phyloP scores from a whole-genome alignment of 2,888 invertebrate species.

The Acanthosoma haemorrhoidale region DNA sequence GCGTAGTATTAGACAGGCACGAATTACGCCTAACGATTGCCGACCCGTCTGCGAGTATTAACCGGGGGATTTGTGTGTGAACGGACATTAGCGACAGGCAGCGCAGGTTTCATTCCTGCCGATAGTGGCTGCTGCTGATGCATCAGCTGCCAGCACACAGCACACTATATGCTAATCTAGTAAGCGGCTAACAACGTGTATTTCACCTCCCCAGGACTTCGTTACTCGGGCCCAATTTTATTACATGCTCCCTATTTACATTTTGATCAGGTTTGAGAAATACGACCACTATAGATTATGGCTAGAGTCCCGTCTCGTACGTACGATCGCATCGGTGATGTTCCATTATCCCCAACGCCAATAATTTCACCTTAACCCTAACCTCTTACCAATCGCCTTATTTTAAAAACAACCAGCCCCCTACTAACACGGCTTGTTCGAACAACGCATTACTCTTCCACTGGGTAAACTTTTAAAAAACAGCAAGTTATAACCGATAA shows the following conservation, averaged over 20 bases:
- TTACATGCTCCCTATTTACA: constrained; percentile 11
- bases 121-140: too few species aligned
- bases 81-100: too few species aligned
- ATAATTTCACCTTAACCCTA: neutral
- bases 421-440: neutral
- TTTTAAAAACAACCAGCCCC: constrained; percentile 1
- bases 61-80: neutral
- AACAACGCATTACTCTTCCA: neutral
- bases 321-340: neutral
- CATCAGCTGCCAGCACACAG: neutral
- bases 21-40: neutral
- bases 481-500: neutral
- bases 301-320: constrained; percentile 1
- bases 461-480: neutral
- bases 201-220: neutral
- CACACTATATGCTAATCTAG: neutral
- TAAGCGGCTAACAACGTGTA: neutral
- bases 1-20: neutral
- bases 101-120: too few species aligned
- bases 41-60: neutral
- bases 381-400: neutral
- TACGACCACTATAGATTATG: constrained; percentile 12
- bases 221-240: constrained; percentile 2
- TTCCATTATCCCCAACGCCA: constrained; percentile 7
- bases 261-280: constrained; percentile 10